These are phyloP conservation scores for Lepidurus apus DNA, from an alignment of 1,140 invertebrate genomes.

Conservation along the genomic window DNA sequence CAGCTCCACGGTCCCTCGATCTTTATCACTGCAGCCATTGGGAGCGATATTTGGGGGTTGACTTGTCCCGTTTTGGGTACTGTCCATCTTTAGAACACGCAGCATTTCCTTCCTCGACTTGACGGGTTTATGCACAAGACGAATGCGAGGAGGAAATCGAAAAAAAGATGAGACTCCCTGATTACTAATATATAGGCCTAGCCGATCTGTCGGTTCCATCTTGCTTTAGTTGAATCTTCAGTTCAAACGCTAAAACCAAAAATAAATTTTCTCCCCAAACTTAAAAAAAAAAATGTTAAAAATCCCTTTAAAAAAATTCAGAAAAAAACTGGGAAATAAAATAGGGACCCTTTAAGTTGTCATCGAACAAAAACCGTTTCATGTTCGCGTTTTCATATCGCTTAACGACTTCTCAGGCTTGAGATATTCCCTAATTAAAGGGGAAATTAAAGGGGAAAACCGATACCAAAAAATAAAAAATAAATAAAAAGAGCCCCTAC, in stretches of 20 bases:
- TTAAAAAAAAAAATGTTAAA: neutral
- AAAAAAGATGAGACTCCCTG: neutral
- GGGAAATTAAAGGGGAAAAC: neutral
- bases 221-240: neutral
- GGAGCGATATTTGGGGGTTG: neutral
- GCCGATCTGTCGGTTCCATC: neutral
- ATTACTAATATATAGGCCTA: slow-evolving; percentile 22
- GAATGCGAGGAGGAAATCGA: slow-evolving; percentile 8
- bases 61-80: neutral
- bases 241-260: neutral
- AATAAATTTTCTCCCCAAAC: neutral
- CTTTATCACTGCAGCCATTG: slow-evolving; percentile 15
- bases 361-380: no score
- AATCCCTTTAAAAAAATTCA: no score
- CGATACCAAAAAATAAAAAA: neutral
- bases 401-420: no score
- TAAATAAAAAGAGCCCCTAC: neutral
- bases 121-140: slow-evolving; percentile 16
- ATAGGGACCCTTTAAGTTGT: no score
- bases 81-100: slow-evolving; percentile 1
- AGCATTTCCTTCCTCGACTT: slow-evolving; percentile 12
- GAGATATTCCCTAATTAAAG: neutral
- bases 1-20: neutral
- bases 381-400: no score
- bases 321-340: neutral